Evolutionary conservation across 2,113 vertebrate species (phyloP).

Genomic region (Phalacrocorax carbo): DNA sequence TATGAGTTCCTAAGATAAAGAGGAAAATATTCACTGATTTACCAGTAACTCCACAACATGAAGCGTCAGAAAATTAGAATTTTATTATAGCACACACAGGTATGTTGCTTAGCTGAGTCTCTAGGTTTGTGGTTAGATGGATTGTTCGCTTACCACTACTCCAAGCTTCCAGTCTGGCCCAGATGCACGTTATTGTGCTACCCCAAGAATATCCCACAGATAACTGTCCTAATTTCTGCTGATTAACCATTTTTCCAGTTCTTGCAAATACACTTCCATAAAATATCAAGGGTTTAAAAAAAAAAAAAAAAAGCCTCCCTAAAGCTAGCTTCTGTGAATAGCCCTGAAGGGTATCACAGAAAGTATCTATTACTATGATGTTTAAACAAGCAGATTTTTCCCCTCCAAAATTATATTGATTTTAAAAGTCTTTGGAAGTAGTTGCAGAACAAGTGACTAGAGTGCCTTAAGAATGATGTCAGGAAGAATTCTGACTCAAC

Average conservation of each 20-base stretch:
- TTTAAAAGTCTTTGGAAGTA: background rate
- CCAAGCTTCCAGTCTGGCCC: background rate
- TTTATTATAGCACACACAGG: background rate
- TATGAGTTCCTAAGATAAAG: slow-evolving; percentile 87
- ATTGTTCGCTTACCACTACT: background rate
- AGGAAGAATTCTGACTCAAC: background rate
- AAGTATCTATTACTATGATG: background rate
- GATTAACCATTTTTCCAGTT: background rate
- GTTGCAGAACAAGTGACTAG: background rate
- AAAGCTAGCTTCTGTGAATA: background rate
- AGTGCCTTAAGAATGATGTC: background rate
- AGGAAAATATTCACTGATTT: slow-evolving; percentile 12
- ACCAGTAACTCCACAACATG: background rate
- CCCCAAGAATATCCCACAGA: background rate
- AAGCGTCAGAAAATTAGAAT: background rate
- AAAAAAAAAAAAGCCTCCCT: background rate
- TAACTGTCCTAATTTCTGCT: background rate
- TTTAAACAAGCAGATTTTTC: background rate
- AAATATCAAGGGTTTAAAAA: background rate
- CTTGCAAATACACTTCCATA: background rate
- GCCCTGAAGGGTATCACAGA: background rate
- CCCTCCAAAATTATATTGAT: background rate
- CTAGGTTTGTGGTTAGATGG: background rate
- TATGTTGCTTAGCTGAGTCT: background rate
- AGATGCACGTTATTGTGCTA: background rate